Base-by-base conservation (phyloP, 2,113 vertebrate species). In the Toxostoma redivivum region DNA sequence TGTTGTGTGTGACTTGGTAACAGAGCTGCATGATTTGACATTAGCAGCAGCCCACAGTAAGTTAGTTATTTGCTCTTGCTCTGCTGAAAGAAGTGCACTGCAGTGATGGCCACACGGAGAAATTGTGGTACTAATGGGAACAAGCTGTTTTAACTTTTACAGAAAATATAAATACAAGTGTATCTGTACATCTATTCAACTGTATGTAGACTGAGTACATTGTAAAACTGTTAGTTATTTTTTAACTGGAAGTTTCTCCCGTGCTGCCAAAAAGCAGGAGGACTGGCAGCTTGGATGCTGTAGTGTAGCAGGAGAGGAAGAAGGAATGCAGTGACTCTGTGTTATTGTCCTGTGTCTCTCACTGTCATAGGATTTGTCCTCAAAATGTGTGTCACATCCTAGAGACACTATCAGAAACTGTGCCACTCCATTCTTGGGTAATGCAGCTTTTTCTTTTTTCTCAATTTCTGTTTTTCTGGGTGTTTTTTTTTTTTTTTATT, bases 31-130 rank as follows among this genome's bases (percentile, higher is more conserved):
- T 70, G 60, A 60, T 92, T 82, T 94, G 93, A 72, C 57, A 42
- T 64, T 35, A 89, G 73, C 45, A 94, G 57, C 11, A 88, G 65
- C 56, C 47, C 47, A 17, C 38, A 57, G 61, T 54, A 82, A 78
- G 50, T 87, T 27, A 81, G 24, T 76, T 92, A 44, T 35, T 90
- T 90, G 30, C 83, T 89, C 38, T 78, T 76, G 30, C 35, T 85
- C 17, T 54, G 27, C 17, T 78, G 54, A 31, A 37, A n/a, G 18
- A 25, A 61, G 42, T 33, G 15, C 11, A 4, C 19, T 61, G 30
- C 30, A 23, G 33, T 24, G 30, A 30, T 20, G 18, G 11, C 48
- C 42, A 22, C 8, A 3, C 9, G 47, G 23, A 71, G 60, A 82
- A 87, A 45, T 33, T 66, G 22, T 38, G 61, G 35, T 67, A 11